Base-by-base conservation (phyloP, 2,888 invertebrate genomes). In the Odiellus spinosus region DNA sequence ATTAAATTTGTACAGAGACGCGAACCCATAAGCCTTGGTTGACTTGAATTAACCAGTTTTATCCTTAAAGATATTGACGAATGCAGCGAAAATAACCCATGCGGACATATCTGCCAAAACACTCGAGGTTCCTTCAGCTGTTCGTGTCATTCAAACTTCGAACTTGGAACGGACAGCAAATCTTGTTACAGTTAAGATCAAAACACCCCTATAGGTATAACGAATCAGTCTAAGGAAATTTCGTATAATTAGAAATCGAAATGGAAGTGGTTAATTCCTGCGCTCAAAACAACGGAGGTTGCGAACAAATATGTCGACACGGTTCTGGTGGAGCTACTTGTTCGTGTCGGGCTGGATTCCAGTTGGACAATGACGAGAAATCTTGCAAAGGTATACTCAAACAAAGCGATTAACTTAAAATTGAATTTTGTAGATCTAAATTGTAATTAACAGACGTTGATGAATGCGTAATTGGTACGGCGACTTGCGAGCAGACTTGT, bases 231-330 rank as follows among this genome's bases (percentile, higher is more conserved):
- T n/a, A n/a, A n/a, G n/a, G n/a, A n/a, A n/a, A n/a, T n/a, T n/a
- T n/a, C n/a, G n/a, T n/a, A n/a, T n/a, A n/a, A n/a, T n/a, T 51
- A 63, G 67, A 63, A 40, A 63, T 68, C 44, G 62, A 64, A 46
- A 60, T 67, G 57, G 64, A 67, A 49, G 61, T 64, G 17, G 60
- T 66, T 3, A 64, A 67, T 51, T 63, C 63, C 20, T 71, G 71
- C 57, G 60, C 62, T 20, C 57, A 62, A 17, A 63, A 64, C 48
- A 71, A 71, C 57, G 72, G 71, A 4, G 71, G 70, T 3, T 72
- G 72, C 56, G 66, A 66, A 43, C 71, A 72, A 55, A 64, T 64
- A 44, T 72, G 72, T 58, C 58, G 61, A 42, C 66, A 68, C 51
- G 62, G 60, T 32, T 57, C 60, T 11, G 64, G 61, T 1, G 62